phyloP scores from a whole-genome alignment of 2,113 vertebrate species.

The Numida meleagris region DNA sequence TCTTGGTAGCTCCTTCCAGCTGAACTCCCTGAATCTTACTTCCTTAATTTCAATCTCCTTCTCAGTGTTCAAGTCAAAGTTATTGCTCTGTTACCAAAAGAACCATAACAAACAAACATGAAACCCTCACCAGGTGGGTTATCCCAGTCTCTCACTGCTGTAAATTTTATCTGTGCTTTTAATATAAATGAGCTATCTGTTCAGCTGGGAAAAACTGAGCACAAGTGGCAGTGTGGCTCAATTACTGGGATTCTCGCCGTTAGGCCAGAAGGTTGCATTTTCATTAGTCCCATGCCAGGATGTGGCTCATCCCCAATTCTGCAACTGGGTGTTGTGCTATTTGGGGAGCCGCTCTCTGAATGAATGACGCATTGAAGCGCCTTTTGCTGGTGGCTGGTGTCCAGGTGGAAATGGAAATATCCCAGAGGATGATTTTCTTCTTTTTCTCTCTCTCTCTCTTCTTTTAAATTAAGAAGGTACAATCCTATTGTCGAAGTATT shows the following conservation, averaged over 20 bases:
- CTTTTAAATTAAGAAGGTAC: neutral
- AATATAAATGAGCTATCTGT: neutral
- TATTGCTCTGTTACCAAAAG: neutral
- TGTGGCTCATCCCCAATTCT: neutral
- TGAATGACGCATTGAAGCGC: neutral
- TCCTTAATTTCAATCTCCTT: neutral
- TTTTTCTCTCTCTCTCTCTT: neutral
- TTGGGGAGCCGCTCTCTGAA: neutral
- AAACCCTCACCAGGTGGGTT: neutral
- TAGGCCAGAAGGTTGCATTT: neutral
- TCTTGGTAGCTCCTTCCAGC: neutral
- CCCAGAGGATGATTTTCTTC: neutral
- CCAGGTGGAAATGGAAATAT: neutral
- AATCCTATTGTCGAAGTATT: neutral
- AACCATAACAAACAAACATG: neutral
- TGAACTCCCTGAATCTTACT: neutral
- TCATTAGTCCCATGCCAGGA: neutral
- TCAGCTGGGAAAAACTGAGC: neutral
- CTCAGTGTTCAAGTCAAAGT: neutral
- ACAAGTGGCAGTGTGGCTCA: neutral
- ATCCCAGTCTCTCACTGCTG: neutral
- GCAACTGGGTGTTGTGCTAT: neutral
- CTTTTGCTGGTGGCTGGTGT: neutral
- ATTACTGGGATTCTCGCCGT: neutral
- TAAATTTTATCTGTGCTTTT: neutral